These are phyloP conservation scores for Rhadinocentrus ornatus DNA, from an alignment of 2,797 vertebrate species.

Conservation along the genomic window DNA sequence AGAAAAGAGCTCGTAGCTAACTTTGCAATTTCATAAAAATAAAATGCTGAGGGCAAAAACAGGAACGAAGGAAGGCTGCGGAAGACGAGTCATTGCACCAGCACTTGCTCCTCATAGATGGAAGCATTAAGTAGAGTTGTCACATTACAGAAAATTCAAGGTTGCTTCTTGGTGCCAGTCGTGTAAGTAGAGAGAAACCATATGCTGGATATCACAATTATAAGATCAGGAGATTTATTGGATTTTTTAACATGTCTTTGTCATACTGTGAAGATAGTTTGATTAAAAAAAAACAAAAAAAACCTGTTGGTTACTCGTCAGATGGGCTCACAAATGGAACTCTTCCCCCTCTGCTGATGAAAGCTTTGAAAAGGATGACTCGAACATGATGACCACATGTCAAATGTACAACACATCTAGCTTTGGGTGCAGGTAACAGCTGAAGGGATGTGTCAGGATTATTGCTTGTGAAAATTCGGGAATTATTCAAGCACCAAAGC, in stretches of 20 bases:
- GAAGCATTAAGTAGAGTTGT: slow-evolving; percentile 52
- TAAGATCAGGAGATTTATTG: slow-evolving; percentile 7
- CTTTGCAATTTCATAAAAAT: slow-evolving; percentile 63
- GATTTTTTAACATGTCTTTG: not conserved
- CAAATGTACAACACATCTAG: slow-evolving; percentile 18
- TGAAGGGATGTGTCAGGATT: slow-evolving; percentile 22
- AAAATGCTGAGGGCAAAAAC: slow-evolving; percentile 65
- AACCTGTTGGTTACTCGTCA: slow-evolving; percentile 7
- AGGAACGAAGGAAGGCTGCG: slow-evolving; percentile 26
- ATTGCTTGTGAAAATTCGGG: slow-evolving; percentile 13
- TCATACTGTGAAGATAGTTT: not conserved
- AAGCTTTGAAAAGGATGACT: slow-evolving; percentile 49
- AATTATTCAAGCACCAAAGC: slow-evolving; percentile 14
- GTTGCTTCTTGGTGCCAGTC: slow-evolving; percentile 13
- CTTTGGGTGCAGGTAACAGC: slow-evolving; percentile 28
- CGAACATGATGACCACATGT: slow-evolving; percentile 37
- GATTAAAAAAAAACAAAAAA: slow-evolving; percentile 1
- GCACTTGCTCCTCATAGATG: slow-evolving; percentile 41
- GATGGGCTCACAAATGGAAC: slow-evolving; percentile 17
- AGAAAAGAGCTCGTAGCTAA: slow-evolving; percentile 59
- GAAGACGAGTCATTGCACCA: slow-evolving; percentile 48
- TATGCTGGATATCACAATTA: slow-evolving; percentile 2
- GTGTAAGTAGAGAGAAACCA: not conserved
- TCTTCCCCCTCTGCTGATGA: slow-evolving; percentile 28
- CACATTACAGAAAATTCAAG: slow-evolving; percentile 46